phyloP scores from a whole-genome alignment of 1,140 invertebrate genomes.

The Drosophila aff. region DNA sequence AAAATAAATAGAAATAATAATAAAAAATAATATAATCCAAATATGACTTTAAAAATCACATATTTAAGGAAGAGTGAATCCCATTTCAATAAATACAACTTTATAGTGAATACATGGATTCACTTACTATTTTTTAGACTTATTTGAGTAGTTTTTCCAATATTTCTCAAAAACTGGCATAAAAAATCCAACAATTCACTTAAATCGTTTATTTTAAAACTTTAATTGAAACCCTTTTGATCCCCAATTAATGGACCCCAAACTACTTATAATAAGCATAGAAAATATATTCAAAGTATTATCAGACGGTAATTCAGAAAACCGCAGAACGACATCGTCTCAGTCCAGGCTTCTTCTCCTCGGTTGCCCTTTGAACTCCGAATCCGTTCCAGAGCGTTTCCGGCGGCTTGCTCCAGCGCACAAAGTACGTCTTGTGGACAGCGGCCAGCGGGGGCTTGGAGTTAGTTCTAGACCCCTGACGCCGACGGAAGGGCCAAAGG shows the following conservation, averaged over 20 bases:
- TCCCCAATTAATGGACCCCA: constrained; percentile 1
- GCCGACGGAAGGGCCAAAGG: constrained; percentile 68
- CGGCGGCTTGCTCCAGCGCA: constrained; percentile 75
- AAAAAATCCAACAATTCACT: neutral
- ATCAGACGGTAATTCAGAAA: constrained; percentile 44
- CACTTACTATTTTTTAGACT: too few species aligned
- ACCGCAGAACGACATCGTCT: constrained; percentile 73
- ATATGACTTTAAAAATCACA: too few species aligned
- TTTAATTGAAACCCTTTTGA: constrained; percentile 9
- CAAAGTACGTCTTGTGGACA: constrained; percentile 79
- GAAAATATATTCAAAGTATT: constrained; percentile 43
- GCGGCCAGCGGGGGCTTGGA: constrained; percentile 47
- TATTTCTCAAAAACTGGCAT: too few species aligned
- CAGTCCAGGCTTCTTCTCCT: constrained; percentile 19
- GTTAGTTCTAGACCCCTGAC: neutral
- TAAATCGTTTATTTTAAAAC: constrained; percentile 2
- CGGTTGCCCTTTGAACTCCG: constrained; percentile 47
- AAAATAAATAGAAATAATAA: too few species aligned
- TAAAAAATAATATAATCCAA: too few species aligned
- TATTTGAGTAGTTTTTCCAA: too few species aligned
- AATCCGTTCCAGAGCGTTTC: constrained; percentile 69
- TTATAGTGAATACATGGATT: too few species aligned
- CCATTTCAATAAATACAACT: too few species aligned
- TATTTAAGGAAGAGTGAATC: too few species aligned
- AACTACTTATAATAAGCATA: constrained; percentile 5